Evolutionary conservation across 2,113 vertebrate genomes (phyloP), one percentile per base, ranked within the genome.

Genomic region (Verasper variegatus): DNA sequence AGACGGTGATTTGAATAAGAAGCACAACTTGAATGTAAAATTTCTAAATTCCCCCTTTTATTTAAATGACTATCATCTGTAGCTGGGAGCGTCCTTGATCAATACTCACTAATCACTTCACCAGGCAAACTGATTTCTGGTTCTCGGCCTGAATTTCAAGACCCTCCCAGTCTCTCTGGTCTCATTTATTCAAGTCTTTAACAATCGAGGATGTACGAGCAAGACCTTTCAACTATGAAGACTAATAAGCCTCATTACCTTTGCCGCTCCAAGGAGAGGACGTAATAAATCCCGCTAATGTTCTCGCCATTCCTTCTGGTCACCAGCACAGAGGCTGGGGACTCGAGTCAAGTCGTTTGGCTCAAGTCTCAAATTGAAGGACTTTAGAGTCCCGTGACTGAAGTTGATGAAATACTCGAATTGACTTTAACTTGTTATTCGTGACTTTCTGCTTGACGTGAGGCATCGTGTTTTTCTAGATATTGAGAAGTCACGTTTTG

Each of bases 201-300:
- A 68, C 62, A 73, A 54, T 60, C 45, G 51, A 78, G 27, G 76
- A 11, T 20, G 27, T 74, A 23, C 45, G 49, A 75, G 62, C 11
- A 47, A 77, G 45, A 68, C 49, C 45, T 78, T 76, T 80, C 26
- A 57, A 65, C 56, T 63, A 40, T 76, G 58, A 80, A 51, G 78
- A 83, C 62, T 79, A 77, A 81, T 77, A 85, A 64, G 54, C 42
- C 35, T 79, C 65, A 82, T 80, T 85, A 77, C 13, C 58, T 71
- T 26, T 37, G 31, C 9, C 54, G 27, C 51, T 49, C 71, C 40
- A 14, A 62, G 42, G 23, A 37, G 40, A 51, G 31, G 45, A 64
- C 70, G 51, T 40, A 21, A 60, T 55, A 65, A 27, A 21, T 69
- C 57, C 15, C 49, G 21, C 6, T 57, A 61, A 61, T 70, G 49